These are phyloP conservation scores for Euphonia xanthogaster DNA, from an alignment of 2,797 vertebrate genomes.

Conservation along the genomic window DNA sequence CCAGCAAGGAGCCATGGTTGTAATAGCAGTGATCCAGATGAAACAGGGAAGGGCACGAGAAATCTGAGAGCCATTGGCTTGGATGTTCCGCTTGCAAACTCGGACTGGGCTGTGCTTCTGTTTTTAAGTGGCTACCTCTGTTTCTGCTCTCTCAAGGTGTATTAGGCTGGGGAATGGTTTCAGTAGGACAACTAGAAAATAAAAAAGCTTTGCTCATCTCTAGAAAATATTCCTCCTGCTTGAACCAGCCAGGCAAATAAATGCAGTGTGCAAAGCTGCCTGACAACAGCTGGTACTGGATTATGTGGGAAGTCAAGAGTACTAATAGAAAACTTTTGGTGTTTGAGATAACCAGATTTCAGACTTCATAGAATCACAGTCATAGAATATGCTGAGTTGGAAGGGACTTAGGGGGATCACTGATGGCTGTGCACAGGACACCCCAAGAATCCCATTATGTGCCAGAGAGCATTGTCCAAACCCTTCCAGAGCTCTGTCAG, in stretches of 20 bases:
- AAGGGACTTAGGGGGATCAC: neutral
- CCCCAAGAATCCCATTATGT: neutral
- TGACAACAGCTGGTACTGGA: neutral
- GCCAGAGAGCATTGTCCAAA: neutral
- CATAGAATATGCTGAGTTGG: neutral
- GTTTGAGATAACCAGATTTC: neutral
- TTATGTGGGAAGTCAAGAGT: neutral
- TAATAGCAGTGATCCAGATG: too few species aligned
- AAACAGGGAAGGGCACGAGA: neutral
- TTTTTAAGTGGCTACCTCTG: neutral
- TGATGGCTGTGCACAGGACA: neutral
- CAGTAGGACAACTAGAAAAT: neutral
- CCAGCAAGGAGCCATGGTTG: rapidly evolving
- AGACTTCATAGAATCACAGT: neutral
- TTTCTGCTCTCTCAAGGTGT: neutral
- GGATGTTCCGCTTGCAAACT: neutral
- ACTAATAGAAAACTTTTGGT: neutral
- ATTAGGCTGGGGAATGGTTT: neutral
- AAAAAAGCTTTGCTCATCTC: neutral
- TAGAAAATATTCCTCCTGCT: neutral
- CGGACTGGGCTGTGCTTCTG: neutral
- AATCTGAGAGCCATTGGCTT: neutral
- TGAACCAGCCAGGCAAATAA: neutral
- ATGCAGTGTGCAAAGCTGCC: neutral
- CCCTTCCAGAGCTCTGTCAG: neutral